Conservation (phyloP, 2,888 invertebrate genomes). For the Ctenicera cuprea region DNA sequence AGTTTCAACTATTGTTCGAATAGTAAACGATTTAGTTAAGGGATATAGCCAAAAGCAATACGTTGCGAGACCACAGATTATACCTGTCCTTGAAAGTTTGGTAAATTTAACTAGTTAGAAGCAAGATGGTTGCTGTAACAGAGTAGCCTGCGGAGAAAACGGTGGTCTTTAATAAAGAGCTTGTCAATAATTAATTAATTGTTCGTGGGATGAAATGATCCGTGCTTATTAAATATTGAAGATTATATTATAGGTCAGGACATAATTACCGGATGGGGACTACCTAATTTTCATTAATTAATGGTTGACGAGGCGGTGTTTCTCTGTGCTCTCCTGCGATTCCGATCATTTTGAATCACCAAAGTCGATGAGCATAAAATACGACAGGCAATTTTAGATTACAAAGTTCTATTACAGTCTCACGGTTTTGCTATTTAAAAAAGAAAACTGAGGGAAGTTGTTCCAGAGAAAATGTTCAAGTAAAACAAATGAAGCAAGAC, state of each 20-base stretch:
- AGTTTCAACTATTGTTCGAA: too few relatives aligned
- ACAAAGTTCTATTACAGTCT: constrained; percentile 7
- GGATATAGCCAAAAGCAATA: too few relatives aligned
- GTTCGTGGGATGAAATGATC: constrained; percentile 23
- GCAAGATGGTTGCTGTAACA: background rate
- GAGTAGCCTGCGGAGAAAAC: background rate
- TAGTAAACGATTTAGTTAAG: too few relatives aligned
- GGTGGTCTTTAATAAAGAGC: constrained; percentile 24
- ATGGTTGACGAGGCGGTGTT: constrained; percentile 16
- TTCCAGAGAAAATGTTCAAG: background rate
- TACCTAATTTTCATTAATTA: constrained; percentile 24
- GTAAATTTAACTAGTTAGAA: background rate
- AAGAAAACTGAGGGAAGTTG: background rate
- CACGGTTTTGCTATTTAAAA: background rate
- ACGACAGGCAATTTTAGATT: background rate
- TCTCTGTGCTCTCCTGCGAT: background rate
- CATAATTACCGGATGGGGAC: constrained; percentile 16
- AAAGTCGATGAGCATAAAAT: background rate
- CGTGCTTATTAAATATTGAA: constrained; percentile 23
- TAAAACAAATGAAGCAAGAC: constrained; percentile 9
- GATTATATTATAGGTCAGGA: constrained; percentile 20
- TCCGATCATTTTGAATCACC: background rate
- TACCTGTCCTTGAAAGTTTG: background rate
- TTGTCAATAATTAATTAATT: constrained; percentile 30
- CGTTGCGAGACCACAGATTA: too few relatives aligned